Conservation (phyloP, 2,888 invertebrate genomes). For the Crepidodera aurea region DNA sequence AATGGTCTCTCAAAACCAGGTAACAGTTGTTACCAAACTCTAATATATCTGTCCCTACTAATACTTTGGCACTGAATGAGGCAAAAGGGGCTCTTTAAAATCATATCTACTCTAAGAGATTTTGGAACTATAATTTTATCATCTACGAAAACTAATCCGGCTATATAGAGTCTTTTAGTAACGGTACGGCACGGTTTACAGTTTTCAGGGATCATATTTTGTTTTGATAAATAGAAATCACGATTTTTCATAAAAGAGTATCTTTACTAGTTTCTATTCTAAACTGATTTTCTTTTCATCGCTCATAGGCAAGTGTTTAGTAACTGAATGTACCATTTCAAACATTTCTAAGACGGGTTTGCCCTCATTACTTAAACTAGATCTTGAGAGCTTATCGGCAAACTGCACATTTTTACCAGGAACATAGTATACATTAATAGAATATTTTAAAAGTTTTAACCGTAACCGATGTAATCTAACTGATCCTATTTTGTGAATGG, state of each 20-base stretch:
- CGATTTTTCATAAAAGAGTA: no score
- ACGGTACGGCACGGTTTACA: no score
- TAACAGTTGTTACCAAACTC: slow-evolving; percentile 34
- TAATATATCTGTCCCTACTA: slow-evolving; percentile 41
- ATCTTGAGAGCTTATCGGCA: slow-evolving; percentile 37
- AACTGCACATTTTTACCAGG: slow-evolving; percentile 39
- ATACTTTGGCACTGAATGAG: no score
- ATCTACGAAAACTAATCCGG: no score
- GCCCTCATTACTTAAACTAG: slow-evolving; percentile 22
- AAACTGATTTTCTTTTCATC: no score
- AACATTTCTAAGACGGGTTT: slow-evolving; percentile 35
- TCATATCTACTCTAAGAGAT: no score
- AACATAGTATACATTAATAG: slow-evolving; percentile 16
- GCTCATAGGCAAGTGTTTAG: slow-evolving; percentile 38
- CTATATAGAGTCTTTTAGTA: no score
- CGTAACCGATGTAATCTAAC: slow-evolving; percentile 28
- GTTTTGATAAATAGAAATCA: no score
- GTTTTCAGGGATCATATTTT: no score
- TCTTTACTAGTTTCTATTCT: no score
- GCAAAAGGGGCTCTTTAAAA: no score
- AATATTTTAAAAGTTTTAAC: slow-evolving; percentile 37
- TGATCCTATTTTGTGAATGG: slow-evolving; percentile 37
- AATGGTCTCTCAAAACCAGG: slow-evolving; percentile 40
- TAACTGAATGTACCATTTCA: slow-evolving; percentile 32
- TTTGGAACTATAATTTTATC: no score